Base-by-base conservation (phyloP, 2,888 invertebrate genomes). In the Spialia ferax region DNA sequence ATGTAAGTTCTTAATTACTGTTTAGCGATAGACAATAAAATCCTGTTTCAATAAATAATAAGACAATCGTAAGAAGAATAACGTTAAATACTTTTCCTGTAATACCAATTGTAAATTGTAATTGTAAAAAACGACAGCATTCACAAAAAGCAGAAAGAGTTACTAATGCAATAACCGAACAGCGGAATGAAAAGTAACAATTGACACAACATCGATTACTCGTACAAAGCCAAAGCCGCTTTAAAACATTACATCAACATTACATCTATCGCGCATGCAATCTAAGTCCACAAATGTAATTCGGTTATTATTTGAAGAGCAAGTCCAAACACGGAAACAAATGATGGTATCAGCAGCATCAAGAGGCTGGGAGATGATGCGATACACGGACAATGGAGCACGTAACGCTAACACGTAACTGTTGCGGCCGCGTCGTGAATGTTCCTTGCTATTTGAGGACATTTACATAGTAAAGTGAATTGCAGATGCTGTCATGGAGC, bases 301-400 rank as follows among this genome's bases (percentile, higher is more conserved):
- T 52, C 52, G 23, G 26, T 23, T 52, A 50, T 52, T 23, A 52
- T 23, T 22, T n/a, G 52, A n/a, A 23, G 50, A 48, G 18, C 8
- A 18, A 20, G 20, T 48, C 22, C 20, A 52, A 52, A 52, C 50
- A 22, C 50, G 50, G 23, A 52, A 52, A 52, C 20, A 22, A 22
- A 52, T 13, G 48, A 22, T 22, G 50, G 5, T 22, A 52, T 52
- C 50, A 13, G 13, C 50, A 22, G 50, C 13, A 23, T 52, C 50
- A 52, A 20, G 48, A 8, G 42, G 18, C 18, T 45, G 45, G 50
- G 50, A 52, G 52, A 52, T 52, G 52, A 18, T 26, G 22, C 23
- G 52, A 52, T 52, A 52, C 52, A 26, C 52, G 52, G 52, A 52
- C 52, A 52, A 52, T 52, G 52, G 23, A n/a, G 23, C 22, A 52